Evolutionary conservation across 2,888 invertebrate species (phyloP), one percentile per base, ranked within the genome.

Genomic region (Drosophila koepferae): DNA sequence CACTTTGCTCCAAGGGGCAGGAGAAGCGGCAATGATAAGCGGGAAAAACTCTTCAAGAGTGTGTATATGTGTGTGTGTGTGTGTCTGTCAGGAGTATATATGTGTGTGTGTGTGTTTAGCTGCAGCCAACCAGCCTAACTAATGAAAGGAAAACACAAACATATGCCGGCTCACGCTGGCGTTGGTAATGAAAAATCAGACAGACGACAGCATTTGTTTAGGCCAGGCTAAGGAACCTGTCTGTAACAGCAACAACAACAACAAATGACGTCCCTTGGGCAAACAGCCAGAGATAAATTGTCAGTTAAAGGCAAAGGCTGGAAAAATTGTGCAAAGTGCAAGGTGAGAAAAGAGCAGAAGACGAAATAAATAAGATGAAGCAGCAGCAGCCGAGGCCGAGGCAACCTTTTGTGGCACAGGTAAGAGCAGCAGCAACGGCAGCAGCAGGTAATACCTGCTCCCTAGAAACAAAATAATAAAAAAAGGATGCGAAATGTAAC

Each of bases 311-410:
- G 51, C 43, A 74, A 59, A 64, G 64, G 64, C 64, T 72, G 73
- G 79, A 79, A 87, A 87, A 87, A 82, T 85, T 87, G 85, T 85
- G 85, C 85, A 84, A 81, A 69, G 81, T 82, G 83, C 81, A 78
- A 76, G 76, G 75, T 75, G 80, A 71, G 84, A 83, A 63, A 34
- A 40, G 23, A 62, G 60, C 60, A 48, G 41, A 48, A 64, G 48
- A 51, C 51, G 51, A 51, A 51, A 51, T 12, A 36, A 51, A 51
- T 51, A 51, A 56, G 59, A 54, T 36, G 65, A 16, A 46, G 44
- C 18, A 46, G 38, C n/a, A 56, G 53, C 51, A 40, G 66, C 16
- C 20, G 58, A 40, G 23, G 41, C 44, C 48, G 51, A 60, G 54
- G 18, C 34, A 46, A 44, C 43, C 66, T 51, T 66, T 60, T 60